Evolutionary conservation across 2,888 invertebrate genomes (phyloP).

Genomic region (Protonemura montana): DNA sequence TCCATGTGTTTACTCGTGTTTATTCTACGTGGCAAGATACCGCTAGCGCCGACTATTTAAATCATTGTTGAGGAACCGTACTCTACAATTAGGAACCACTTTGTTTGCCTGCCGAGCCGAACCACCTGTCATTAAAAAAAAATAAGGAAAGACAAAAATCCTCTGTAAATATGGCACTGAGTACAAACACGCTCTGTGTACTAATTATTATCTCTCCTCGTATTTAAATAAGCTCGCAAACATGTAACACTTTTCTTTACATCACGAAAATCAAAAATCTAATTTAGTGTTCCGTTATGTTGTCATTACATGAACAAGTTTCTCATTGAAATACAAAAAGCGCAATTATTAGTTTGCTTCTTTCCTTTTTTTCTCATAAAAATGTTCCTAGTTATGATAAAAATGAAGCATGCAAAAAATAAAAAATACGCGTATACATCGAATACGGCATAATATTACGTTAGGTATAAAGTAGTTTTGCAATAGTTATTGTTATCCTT

Average conservation of each 20-base stretch:
- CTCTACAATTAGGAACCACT: conserved; percentile 54
- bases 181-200: conserved; percentile 50
- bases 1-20: conserved; percentile 32
- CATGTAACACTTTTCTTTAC: conserved; percentile 48
- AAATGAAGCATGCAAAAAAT: conserved; percentile 48
- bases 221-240: conserved; percentile 52
- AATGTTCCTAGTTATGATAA: conserved; percentile 39
- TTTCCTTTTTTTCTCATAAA: conserved; percentile 29
- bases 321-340: conserved; percentile 35
- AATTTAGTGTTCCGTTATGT: conserved; percentile 30
- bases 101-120: conserved; percentile 52
- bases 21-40: conserved; percentile 18
- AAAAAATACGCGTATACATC: conserved; percentile 40
- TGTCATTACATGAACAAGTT: conserved; percentile 15
- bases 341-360: conserved; percentile 42
- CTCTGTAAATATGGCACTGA: conserved; percentile 52
- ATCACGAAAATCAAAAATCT: conserved; percentile 41
- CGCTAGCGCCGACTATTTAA: conserved; percentile 35
- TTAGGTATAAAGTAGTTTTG: conserved; percentile 38
- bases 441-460: conserved; percentile 32
- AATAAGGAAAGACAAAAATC: conserved; percentile 45
- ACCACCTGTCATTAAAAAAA: conserved; percentile 50
- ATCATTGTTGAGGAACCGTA: conserved; percentile 53
- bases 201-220: conserved; percentile 47
- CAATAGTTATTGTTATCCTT: conserved; percentile 38